Evolutionary conservation across 2,888 invertebrate genomes (phyloP).

Genomic region (Andrena marginata): DNA sequence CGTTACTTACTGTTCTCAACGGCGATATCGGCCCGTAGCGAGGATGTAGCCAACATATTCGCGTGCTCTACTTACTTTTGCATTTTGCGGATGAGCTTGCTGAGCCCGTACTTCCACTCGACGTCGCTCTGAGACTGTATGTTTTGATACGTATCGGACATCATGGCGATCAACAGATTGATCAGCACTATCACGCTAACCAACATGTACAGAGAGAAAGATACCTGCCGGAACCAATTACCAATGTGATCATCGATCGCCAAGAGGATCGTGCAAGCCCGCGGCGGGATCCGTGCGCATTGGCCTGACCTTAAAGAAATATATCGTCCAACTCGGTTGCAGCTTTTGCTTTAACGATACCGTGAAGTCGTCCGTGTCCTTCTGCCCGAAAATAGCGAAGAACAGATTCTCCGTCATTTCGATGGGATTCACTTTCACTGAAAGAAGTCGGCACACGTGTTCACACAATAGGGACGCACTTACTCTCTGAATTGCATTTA

Average conservation of each 20-base stretch:
- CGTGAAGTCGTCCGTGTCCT: constrained; percentile 89
- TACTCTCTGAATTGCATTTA: background rate
- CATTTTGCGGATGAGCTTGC: constrained; percentile 91
- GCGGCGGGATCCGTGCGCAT: background rate
- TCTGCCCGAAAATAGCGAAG: constrained; percentile 99
- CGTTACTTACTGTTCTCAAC: background rate
- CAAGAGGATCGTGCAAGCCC: background rate
- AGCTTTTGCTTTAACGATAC: constrained; percentile 80
- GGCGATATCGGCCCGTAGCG: background rate
- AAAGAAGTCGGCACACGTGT: constrained; percentile 43
- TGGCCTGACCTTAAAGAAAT: constrained; percentile 91
- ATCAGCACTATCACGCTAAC: constrained; percentile 99
- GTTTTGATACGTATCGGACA: constrained; percentile 99
- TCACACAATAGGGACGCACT: constrained; percentile 1
- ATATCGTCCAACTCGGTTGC: constrained; percentile 94
- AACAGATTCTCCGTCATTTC: constrained; percentile 98
- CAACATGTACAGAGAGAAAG: constrained; percentile 98
- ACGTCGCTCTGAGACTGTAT: constrained; percentile 94
- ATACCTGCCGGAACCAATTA: constrained; percentile 84
- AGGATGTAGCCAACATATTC: background rate
- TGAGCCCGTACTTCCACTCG: constrained; percentile 92
- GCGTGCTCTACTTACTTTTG: constrained; percentile 85
- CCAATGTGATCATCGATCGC: constrained; percentile 32
- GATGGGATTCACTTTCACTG: constrained; percentile 96
- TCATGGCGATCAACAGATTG: constrained; percentile 99